Percentiles rank a stretch among this genome's conserved stretches.
phyloP scores from a whole-genome alignment of 2,888 invertebrate species.

The Drosophila fungiperda region DNA sequence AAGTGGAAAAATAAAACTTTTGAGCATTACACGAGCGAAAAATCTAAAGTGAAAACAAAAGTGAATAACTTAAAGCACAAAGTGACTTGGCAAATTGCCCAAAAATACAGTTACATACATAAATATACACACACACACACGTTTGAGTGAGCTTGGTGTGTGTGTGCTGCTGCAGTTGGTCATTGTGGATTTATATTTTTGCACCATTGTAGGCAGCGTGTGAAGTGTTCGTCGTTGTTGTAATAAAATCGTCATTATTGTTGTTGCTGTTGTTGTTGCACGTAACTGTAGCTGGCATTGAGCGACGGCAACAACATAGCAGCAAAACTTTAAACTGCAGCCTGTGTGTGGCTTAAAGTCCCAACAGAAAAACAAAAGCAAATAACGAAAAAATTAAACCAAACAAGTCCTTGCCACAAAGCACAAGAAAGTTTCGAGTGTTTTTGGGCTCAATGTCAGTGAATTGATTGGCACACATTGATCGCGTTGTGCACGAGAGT shows the following conservation, averaged over 20 bases:
- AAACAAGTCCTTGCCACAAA: conserved; percentile 37
- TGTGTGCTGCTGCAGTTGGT: conserved; percentile 45
- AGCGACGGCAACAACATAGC: conserved; percentile 45
- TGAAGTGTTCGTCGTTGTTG: conserved; percentile 50
- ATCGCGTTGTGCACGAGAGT: conserved; percentile 21
- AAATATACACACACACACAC: conserved; percentile 20
- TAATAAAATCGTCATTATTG: conserved; percentile 22
- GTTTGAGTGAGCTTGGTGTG: conserved; percentile 4
- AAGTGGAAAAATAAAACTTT: conserved; percentile 24
- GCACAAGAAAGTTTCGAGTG: conserved; percentile 33
- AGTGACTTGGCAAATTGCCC: conserved; percentile 51
- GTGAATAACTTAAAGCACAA: conserved; percentile 62
- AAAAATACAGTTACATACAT: conserved; percentile 32
- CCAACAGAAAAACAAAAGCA: conserved; percentile 24
- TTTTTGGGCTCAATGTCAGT: conserved; percentile 53
- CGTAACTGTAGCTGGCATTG: conserved; percentile 51
- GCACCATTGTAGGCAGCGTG: conserved; percentile 46
- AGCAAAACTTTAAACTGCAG: conserved; percentile 47
- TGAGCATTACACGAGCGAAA: background rate
- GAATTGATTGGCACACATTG: conserved; percentile 52
- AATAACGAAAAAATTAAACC: conserved; percentile 26
- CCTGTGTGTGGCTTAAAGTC: conserved; percentile 47
- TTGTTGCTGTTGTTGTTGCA: conserved; percentile 26
- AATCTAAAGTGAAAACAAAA: conserved; percentile 62
- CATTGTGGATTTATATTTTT: conserved; percentile 68